Evolutionary conservation across 2,113 vertebrate genomes (phyloP).

Genomic region (Tapirus terrestris): DNA sequence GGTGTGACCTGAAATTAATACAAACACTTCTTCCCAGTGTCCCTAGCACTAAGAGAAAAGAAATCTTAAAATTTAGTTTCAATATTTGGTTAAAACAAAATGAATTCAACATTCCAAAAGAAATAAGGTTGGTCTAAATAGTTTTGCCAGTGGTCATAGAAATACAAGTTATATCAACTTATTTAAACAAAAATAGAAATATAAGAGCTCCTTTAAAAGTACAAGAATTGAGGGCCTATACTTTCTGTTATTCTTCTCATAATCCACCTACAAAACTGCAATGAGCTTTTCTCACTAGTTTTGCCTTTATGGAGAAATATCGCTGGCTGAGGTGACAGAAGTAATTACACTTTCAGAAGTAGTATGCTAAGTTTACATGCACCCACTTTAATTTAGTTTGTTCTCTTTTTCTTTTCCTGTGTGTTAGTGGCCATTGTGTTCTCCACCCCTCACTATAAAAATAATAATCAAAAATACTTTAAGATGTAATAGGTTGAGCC

Average conservation of each 20-base stretch:
- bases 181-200: slow-evolving; percentile 54
- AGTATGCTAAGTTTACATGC: neutral
- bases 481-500: neutral
- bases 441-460: neutral
- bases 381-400: neutral
- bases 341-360: neutral
- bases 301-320: neutral
- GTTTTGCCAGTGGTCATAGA: neutral
- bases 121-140: slow-evolving; percentile 34
- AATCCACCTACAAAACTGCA: neutral
- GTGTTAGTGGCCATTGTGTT: neutral
- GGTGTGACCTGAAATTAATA: slow-evolving; percentile 51
- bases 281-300: slow-evolving; percentile 38
- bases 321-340: neutral
- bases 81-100: slow-evolving; percentile 47
- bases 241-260: slow-evolving; percentile 49
- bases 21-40: slow-evolving; percentile 11
- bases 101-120: slow-evolving; percentile 53
- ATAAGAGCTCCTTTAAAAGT: neutral
- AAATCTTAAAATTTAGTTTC: slow-evolving; percentile 51
- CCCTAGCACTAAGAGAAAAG: neutral
- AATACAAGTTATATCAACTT: neutral
- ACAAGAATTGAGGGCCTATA: neutral
- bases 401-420: neutral
- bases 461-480: neutral